Percentiles rank a stretch among this genome's conserved stretches.
These are phyloP conservation scores for Dysdera silvatica DNA, from an alignment of 1,140 invertebrate genomes.

Conservation along the genomic window DNA sequence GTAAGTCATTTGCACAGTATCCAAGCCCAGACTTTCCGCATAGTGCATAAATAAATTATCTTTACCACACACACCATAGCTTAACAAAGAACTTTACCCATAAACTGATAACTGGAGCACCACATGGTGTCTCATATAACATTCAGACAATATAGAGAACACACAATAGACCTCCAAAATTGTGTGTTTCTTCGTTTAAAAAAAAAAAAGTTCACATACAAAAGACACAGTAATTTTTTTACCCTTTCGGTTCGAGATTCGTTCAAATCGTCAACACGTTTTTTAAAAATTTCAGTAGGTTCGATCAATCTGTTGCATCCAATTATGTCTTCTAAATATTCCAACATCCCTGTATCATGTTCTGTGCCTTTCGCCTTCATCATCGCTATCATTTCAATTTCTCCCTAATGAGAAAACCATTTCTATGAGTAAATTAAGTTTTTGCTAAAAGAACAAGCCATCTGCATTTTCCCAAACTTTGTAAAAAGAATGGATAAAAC, in stretches of 20 bases:
- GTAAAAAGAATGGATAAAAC: background rate
- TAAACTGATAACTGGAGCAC: too few relatives aligned
- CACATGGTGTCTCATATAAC: too few relatives aligned
- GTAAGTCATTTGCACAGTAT: too few relatives aligned
- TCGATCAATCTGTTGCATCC: slow-evolving; percentile 77
- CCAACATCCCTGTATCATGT: slow-evolving; percentile 88
- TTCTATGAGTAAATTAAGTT: background rate
- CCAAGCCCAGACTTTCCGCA: too few relatives aligned
- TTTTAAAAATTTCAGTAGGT: slow-evolving; percentile 69
- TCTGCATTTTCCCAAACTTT: background rate
- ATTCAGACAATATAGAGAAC: too few relatives aligned
- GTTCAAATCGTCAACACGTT: slow-evolving; percentile 67
- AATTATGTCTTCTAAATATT: slow-evolving; percentile 98
- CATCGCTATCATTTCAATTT: slow-evolving; percentile 98
- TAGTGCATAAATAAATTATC: too few relatives aligned
- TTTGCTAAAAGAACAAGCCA: background rate
- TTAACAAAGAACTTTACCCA: too few relatives aligned
- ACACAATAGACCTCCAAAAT: too few relatives aligned
- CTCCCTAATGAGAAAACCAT: slow-evolving; percentile 63
- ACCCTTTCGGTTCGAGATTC: slow-evolving; percentile 73
- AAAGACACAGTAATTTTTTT: background rate
- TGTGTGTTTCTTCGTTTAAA: too few relatives aligned
- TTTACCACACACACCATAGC: too few relatives aligned
- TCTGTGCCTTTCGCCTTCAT: slow-evolving; percentile 94
- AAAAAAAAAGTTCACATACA: too few relatives aligned